phyloP scores from a whole-genome alignment of 2,113 vertebrate genomes.

The Meles meles region DNA sequence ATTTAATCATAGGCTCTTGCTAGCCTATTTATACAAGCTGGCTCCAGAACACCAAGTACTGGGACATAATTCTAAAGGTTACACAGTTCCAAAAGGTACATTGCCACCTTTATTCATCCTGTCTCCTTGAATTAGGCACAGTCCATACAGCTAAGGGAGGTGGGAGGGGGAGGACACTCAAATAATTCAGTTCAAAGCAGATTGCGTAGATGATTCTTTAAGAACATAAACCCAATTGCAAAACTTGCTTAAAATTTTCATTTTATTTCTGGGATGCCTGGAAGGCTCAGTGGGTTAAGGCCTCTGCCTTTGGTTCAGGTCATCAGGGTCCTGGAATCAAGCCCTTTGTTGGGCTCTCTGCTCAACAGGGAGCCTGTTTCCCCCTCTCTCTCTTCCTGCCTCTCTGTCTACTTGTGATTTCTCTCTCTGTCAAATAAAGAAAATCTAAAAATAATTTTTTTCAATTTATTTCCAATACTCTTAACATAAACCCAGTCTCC shows the following conservation, averaged over 20 bases:
- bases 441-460: neutral
- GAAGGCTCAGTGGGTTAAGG: too few relatives aligned
- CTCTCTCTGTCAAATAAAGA: too few relatives aligned
- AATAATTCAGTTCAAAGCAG: neutral
- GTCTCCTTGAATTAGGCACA: neutral
- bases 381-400: too few relatives aligned
- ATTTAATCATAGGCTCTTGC: neutral
- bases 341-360: too few relatives aligned
- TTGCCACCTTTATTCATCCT: neutral
- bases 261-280: neutral
- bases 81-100: neutral
- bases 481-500: neutral
- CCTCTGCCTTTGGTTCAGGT: too few relatives aligned
- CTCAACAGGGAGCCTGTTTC: too few relatives aligned
- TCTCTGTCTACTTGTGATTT: too few relatives aligned
- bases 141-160: neutral
- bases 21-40: neutral
- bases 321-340: too few relatives aligned
- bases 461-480: neutral
- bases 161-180: neutral
- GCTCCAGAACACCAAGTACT: neutral
- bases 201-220: neutral
- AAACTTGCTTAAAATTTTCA: neutral
- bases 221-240: neutral
- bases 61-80: neutral